Conservation (phyloP, 1,140 invertebrate species). For the Conus betulinus region DNA sequence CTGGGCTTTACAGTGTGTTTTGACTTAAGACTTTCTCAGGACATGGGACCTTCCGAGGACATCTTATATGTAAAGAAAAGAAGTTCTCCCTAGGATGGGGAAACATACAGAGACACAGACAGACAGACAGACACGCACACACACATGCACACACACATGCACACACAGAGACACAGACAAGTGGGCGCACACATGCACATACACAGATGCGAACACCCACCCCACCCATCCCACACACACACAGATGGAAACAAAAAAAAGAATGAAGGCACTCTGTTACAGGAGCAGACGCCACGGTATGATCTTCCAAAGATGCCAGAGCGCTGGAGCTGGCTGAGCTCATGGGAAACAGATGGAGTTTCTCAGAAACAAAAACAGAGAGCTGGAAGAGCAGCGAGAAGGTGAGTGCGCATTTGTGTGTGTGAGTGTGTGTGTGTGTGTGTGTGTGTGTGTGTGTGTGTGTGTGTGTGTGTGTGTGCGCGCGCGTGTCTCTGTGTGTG, state of each 20-base stretch:
- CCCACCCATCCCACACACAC: too few relatives aligned
- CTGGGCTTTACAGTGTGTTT: too few relatives aligned
- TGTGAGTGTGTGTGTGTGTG: too few relatives aligned
- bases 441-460: too few relatives aligned
- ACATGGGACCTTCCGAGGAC: too few relatives aligned
- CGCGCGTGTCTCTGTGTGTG: too few relatives aligned
- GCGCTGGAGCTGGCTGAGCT: conserved; percentile 63
- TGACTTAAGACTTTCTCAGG: too few relatives aligned
- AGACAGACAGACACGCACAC: background rate
- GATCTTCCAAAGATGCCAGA: conserved; percentile 63
- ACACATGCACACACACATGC: background rate
- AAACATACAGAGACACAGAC: too few relatives aligned
- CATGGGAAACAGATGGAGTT: conserved; percentile 70
- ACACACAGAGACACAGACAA: background rate
- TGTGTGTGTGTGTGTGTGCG: too few relatives aligned
- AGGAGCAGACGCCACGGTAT: conserved; percentile 42
- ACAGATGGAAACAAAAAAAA: background rate
- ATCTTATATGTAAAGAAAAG: too few relatives aligned
- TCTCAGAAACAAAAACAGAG: conserved; percentile 62
- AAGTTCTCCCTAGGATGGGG: too few relatives aligned
- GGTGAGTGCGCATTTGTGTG: conserved; percentile 45
- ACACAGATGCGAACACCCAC: background rate
- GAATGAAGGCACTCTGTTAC: background rate
- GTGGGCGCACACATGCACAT: background rate
- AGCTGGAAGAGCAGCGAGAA: conserved; percentile 71